A percentile compares a stretch with the other conserved stretches of the same genome.
phyloP scores from a whole-genome alignment of 1,140 invertebrate species.

The Ctenoplectra terminalis region DNA sequence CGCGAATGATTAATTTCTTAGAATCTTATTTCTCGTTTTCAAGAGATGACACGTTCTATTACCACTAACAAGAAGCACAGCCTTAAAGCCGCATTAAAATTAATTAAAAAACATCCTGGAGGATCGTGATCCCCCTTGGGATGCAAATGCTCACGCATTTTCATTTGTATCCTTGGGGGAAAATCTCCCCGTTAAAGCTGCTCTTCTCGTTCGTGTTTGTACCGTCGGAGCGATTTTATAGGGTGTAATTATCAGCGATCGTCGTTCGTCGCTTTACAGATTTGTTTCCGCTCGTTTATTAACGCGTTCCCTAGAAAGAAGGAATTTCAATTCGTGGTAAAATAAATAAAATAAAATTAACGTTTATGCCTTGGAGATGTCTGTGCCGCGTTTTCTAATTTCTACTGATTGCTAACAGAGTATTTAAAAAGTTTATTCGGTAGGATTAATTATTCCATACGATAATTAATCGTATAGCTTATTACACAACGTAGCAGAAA shows the following conservation, averaged over 20 bases:
- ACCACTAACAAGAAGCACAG: neutral
- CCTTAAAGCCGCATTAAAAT: neutral
- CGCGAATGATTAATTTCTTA: neutral
- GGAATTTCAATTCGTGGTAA: neutral
- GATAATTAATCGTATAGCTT: too few species aligned
- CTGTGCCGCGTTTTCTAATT: too few species aligned
- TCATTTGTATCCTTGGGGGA: constrained; percentile 2
- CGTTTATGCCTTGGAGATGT: neutral
- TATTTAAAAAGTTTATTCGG: too few species aligned
- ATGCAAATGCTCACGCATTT: constrained; percentile 27
- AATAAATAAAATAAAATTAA: too few species aligned
- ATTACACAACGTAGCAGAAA: too few species aligned
- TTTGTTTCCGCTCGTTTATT: neutral
- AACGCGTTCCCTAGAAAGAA: neutral
- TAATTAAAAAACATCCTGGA: constrained; percentile 14
- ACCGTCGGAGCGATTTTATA: constrained; percentile 5
- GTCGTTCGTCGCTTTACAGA: neutral
- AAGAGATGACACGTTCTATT: neutral
- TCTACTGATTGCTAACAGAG: too few species aligned
- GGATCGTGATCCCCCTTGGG: neutral
- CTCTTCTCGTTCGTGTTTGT: neutral
- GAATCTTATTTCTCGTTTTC: neutral
- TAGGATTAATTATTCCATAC: too few species aligned
- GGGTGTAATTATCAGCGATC: constrained; percentile 16
- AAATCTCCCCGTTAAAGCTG: too few species aligned